phyloP scores from a whole-genome alignment of 2,888 invertebrate species.

The Monoplex corrugatus region DNA sequence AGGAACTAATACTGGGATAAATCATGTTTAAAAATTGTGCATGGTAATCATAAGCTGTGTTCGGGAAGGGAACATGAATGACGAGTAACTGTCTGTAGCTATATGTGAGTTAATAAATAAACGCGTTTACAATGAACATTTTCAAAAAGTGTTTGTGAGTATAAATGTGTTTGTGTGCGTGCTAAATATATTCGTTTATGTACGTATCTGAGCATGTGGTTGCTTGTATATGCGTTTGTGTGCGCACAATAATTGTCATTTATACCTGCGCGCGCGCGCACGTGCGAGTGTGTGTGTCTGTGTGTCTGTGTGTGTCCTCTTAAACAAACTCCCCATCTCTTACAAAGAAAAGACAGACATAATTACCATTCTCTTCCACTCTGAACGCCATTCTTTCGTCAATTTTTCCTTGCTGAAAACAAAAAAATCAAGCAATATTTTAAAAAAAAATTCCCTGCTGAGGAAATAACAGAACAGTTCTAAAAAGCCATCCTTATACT shows the following conservation, averaged over 20 bases:
- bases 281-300: background rate
- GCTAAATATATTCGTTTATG: background rate
- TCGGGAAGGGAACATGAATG: too few relatives aligned
- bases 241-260: background rate
- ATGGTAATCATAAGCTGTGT: too few relatives aligned
- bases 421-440: background rate
- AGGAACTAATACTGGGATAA: too few relatives aligned
- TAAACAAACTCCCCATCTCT: too few relatives aligned
- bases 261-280: background rate
- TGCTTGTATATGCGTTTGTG: background rate
- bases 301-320: background rate
- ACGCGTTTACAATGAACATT: too few relatives aligned
- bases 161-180: constrained; percentile 5
- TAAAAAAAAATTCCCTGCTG: too few relatives aligned
- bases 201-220: background rate
- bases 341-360: background rate
- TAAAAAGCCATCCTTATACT: too few relatives aligned
- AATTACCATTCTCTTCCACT: background rate
- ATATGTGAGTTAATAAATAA: too few relatives aligned
- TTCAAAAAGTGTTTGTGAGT: constrained; percentile 12
- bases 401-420: constrained; percentile 9
- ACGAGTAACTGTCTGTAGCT: too few relatives aligned
- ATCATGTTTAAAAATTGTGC: too few relatives aligned
- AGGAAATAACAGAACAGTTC: too few relatives aligned
- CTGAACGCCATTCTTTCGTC: background rate